phyloP scores from a whole-genome alignment of 2,888 invertebrate species.

The Meteorus cinctellus region DNA sequence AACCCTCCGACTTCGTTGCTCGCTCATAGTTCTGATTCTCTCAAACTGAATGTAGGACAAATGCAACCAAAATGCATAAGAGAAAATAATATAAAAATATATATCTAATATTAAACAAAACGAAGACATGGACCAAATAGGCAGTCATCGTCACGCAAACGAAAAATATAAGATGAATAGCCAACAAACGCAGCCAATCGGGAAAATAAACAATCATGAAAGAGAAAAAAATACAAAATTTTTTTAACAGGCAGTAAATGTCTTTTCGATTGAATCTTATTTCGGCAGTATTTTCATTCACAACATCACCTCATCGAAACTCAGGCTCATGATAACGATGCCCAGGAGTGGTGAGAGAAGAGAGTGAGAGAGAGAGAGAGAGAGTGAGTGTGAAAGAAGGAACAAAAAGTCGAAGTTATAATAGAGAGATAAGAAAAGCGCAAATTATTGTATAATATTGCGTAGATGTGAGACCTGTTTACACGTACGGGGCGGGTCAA shows the following conservation, averaged over 20 bases:
- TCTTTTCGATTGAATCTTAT: slow-evolving; percentile 44
- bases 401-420: slow-evolving; percentile 20
- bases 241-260: slow-evolving; percentile 21
- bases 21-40: slow-evolving; percentile 58
- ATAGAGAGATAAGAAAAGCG: slow-evolving; percentile 5
- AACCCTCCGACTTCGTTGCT: slow-evolving; percentile 60
- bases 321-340: slow-evolving; percentile 29
- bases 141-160: slow-evolving; percentile 49
- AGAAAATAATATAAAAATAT: slow-evolving; percentile 32
- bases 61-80: slow-evolving; percentile 35
- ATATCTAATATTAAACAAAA: slow-evolving; percentile 6
- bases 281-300: slow-evolving; percentile 50
- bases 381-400: neutral
- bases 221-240: slow-evolving; percentile 37
- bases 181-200: slow-evolving; percentile 38
- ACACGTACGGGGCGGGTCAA: slow-evolving; percentile 59
- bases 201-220: slow-evolving; percentile 37
- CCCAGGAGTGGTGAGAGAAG: slow-evolving; percentile 49
- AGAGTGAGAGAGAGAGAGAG: slow-evolving; percentile 31
- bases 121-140: slow-evolving; percentile 52
- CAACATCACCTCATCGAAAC: slow-evolving; percentile 24
- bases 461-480: slow-evolving; percentile 53
- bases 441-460: slow-evolving; percentile 37
- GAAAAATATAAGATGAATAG: slow-evolving; percentile 37
- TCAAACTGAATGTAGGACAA: slow-evolving; percentile 44